These are phyloP conservation scores for Contarinia nasturtii DNA, from an alignment of 1,140 invertebrate species.

Conservation along the genomic window DNA sequence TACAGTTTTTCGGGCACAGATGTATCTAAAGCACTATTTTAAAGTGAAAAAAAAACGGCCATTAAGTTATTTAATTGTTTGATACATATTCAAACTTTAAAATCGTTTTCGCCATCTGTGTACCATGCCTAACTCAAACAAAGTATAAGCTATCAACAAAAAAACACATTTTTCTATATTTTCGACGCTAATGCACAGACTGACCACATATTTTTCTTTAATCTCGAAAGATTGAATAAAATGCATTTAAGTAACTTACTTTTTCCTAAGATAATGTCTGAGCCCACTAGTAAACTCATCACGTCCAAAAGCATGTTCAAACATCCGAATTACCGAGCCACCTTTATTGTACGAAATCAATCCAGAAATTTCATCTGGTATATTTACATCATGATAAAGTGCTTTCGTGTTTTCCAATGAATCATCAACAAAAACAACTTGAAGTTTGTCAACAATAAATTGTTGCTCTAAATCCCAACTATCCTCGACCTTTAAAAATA, in stretches of 20 bases:
- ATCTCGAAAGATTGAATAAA: no score
- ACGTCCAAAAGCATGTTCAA: slow-evolving; percentile 45
- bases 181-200: no score
- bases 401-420: slow-evolving; percentile 39
- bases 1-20: slow-evolving; percentile 40
- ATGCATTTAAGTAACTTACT: slow-evolving; percentile 22
- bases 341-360: slow-evolving; percentile 42
- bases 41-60: no score
- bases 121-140: no score
- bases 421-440: slow-evolving; percentile 42
- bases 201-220: no score
- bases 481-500: slow-evolving; percentile 28
- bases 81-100: no score
- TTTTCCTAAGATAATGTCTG: slow-evolving; percentile 27
- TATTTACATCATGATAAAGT: slow-evolving; percentile 28
- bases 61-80: no score
- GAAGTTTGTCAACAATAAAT: slow-evolving; percentile 42
- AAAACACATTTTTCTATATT: no score
- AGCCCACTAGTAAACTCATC: slow-evolving; percentile 38
- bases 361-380: slow-evolving; percentile 32
- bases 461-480: slow-evolving; percentile 30
- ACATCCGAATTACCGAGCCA: slow-evolving; percentile 54
- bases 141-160: no score
- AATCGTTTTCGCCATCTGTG: no score
- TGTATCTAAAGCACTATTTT: slow-evolving; percentile 31